Evolutionary conservation across 2,888 invertebrate species (phyloP).

Genomic region (Drosophila recens): DNA sequence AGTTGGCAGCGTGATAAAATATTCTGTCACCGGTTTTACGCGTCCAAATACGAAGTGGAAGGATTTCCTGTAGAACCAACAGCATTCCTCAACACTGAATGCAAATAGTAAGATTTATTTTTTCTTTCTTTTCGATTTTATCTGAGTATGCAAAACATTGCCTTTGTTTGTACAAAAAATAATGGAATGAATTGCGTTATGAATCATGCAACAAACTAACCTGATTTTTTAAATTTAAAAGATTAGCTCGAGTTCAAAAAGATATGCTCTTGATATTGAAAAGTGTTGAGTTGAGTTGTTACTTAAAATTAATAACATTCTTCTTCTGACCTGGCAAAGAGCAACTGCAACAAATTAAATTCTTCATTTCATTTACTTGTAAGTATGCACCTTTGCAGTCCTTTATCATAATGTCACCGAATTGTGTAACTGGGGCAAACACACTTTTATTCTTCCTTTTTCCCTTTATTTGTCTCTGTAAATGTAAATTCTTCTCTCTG

Average conservation of each 20-base stretch:
- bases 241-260: neutral
- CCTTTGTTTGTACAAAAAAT: constrained; percentile 3
- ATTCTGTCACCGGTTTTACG: constrained; percentile 59
- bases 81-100: constrained; percentile 17
- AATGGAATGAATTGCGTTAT: neutral
- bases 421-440: constrained; percentile 1
- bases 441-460: constrained; percentile 1
- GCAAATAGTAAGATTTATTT: constrained; percentile 46
- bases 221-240: neutral
- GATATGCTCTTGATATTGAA: neutral
- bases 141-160: constrained; percentile 13
- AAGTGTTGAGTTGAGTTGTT: neutral
- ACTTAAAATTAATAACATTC: neutral
- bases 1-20: constrained; percentile 60
- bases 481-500: neutral
- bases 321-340: neutral
- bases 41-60: constrained; percentile 24
- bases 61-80: constrained; percentile 24
- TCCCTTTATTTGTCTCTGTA: neutral
- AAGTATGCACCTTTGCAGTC: neutral
- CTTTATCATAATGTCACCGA: neutral
- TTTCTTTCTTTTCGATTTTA: constrained; percentile 17
- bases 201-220: neutral
- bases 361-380: neutral
- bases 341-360: constrained; percentile 1